Evolutionary conservation across 2,888 invertebrate species (phyloP).

Genomic region (Acanthacorydalis orientalis): DNA sequence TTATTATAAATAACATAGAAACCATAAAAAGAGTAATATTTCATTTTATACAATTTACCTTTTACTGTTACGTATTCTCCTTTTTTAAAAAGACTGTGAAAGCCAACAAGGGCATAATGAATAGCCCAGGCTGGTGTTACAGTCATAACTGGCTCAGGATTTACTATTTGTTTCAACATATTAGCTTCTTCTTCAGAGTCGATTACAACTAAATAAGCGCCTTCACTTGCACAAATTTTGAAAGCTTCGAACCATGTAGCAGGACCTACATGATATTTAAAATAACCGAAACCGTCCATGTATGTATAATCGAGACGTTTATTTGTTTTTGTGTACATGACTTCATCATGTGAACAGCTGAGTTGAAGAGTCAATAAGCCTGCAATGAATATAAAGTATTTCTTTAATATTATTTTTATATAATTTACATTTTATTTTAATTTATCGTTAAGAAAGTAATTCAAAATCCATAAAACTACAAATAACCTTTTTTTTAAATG

Average conservation of each 20-base stretch:
- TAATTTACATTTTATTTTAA: too few relatives aligned
- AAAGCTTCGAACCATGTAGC: constrained; percentile 25
- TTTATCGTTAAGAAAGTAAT: too few relatives aligned
- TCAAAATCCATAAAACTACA: too few relatives aligned
- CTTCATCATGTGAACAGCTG: too few relatives aligned
- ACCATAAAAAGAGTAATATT: too few relatives aligned
- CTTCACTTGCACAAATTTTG: constrained; percentile 20
- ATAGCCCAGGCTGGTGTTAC: neutral
- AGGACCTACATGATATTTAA: constrained; percentile 24
- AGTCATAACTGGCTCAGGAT: constrained; percentile 5
- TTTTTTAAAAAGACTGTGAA: constrained; percentile 20
- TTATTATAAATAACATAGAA: too few relatives aligned
- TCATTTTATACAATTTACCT: constrained; percentile 11
- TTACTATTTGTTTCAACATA: constrained; percentile 16
- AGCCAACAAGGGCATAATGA: constrained; percentile 14
- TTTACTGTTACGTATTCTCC: constrained; percentile 22
- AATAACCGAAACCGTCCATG: constrained; percentile 16
- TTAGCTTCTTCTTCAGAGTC: constrained; percentile 20
- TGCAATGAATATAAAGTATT: too few relatives aligned
- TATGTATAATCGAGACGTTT: too few relatives aligned
- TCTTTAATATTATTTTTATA: too few relatives aligned
- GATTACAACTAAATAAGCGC: constrained; percentile 23
- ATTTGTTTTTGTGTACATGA: too few relatives aligned
- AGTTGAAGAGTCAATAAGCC: too few relatives aligned
- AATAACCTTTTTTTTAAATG: too few relatives aligned